phyloP scores from a whole-genome alignment of 2,113 vertebrate genomes.

The Felis chaus region DNA sequence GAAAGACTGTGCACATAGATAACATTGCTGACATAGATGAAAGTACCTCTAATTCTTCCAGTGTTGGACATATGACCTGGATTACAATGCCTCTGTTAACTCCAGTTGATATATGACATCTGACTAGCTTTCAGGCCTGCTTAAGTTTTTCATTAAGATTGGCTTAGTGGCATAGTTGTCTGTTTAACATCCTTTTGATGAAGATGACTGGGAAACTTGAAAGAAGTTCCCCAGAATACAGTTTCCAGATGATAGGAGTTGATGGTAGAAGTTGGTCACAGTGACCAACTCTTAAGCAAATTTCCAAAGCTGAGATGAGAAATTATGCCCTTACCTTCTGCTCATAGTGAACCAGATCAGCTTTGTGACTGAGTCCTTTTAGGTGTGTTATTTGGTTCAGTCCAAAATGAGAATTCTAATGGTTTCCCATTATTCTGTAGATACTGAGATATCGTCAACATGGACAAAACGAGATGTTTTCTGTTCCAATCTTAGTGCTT shows the following conservation, averaged over 20 bases:
- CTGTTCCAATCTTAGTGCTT: background rate
- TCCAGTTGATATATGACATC: slow-evolving; percentile 90
- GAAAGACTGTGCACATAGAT: slow-evolving; percentile 91
- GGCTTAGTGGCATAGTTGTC: slow-evolving; percentile 87
- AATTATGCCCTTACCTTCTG: slow-evolving; percentile 93
- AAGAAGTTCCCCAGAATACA: slow-evolving; percentile 89
- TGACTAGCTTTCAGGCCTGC: slow-evolving; percentile 92
- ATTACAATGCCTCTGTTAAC: slow-evolving; percentile 95
- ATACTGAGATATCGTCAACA: background rate
- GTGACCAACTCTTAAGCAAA: slow-evolving; percentile 95
- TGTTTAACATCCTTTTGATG: slow-evolving; percentile 95
- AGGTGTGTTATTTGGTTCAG: slow-evolving; percentile 85
- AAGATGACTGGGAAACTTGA: slow-evolving; percentile 94
- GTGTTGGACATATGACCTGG: slow-evolving; percentile 92
- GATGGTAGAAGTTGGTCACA: slow-evolving; percentile 85
- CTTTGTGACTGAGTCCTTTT: slow-evolving; percentile 92
- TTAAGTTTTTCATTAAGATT: slow-evolving; percentile 91
- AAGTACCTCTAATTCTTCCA: slow-evolving; percentile 93
- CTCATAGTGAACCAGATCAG: slow-evolving; percentile 97
- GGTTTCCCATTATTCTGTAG: background rate
- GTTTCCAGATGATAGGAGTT: slow-evolving; percentile 94
- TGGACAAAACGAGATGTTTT: background rate
- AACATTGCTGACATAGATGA: slow-evolving; percentile 95
- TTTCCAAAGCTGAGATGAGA: slow-evolving; percentile 90
- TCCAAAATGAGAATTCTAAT: background rate